Evolutionary conservation across 2,797 vertebrate genomes (phyloP), one percentile per base, ranked within the genome.

Genomic region (Octomys mimax): DNA sequence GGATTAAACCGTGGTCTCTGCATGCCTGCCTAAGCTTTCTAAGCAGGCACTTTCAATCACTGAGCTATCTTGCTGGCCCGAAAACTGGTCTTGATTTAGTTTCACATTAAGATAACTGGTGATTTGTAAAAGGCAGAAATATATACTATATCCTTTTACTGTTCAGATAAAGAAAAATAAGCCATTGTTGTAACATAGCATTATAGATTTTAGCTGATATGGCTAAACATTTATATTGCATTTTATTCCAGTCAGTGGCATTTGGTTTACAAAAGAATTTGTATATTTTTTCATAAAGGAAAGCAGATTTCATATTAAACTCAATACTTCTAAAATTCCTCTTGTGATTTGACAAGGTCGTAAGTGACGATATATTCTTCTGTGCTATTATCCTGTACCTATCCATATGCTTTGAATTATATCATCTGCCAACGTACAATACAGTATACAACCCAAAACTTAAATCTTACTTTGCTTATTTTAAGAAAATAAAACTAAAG

Each of bases 241-340:
- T 83, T 87, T 94, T 90, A 88, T 81, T 42, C 12, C 59, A 93
- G 6, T 57, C 70, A 93, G 91, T 12, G 88, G 14, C 4, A 64
- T 49, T 91, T 95, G 11, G 64, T 88, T 93, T 64, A 54, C 85
- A 52, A 96, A 49, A 42, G 6, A 36, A 83, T 87, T 64, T 49
- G 39, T 6, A 46, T 26, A 49, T 88, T 89, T 78, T 82, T 28
- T 33, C 73, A 88, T 75, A 59, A 75, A 16, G 18, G 28, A 83
- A 90, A 75, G 6, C 0, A 84, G 73, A 73, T 54, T 22, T 93
- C 1, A n/a, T 81, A 28, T 49, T 95, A 85, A 93, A 87, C 19
- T 77, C 8, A 39, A 0, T 70, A 14, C 42, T 59, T 91, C 39
- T 57, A 54, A 62, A 26, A 70, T 78, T 94, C 78, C 5, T 36